These are phyloP conservation scores for Autographa pulchrina DNA, from an alignment of 2,888 invertebrate species.

Conservation along the genomic window DNA sequence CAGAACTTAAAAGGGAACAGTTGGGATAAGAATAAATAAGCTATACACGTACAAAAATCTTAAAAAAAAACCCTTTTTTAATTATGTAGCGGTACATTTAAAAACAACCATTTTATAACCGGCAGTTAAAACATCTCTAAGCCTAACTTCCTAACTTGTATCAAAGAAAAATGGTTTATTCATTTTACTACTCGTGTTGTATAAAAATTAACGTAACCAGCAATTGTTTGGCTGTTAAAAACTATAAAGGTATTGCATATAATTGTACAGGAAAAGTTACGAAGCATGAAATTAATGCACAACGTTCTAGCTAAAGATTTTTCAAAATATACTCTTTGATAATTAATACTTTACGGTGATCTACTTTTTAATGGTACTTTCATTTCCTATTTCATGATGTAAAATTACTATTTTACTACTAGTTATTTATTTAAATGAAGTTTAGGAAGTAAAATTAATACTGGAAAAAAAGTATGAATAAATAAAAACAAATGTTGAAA, in stretches of 20 bases:
- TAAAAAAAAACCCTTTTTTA: no score
- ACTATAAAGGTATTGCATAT: slow-evolving; percentile 67
- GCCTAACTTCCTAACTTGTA: background rate
- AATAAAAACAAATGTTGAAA: background rate
- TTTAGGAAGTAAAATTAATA: background rate
- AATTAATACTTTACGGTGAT: slow-evolving; percentile 49
- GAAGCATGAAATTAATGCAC: slow-evolving; percentile 79
- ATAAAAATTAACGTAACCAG: slow-evolving; percentile 59
- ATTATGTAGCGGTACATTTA: no score
- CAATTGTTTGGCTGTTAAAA: slow-evolving; percentile 71
- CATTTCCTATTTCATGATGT: slow-evolving; percentile 25
- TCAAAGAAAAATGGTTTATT: slow-evolving; percentile 56
- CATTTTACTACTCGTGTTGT: slow-evolving; percentile 67
- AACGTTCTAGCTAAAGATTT: slow-evolving; percentile 50
- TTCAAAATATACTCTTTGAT: slow-evolving; percentile 51
- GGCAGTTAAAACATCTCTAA: background rate
- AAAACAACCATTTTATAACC: no score
- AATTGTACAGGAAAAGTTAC: slow-evolving; percentile 74
- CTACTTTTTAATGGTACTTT: slow-evolving; percentile 55
- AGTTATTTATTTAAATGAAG: background rate
- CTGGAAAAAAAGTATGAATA: background rate
- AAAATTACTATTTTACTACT: background rate
- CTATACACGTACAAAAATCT: no score
- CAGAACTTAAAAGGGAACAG: no score
- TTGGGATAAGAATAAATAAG: no score